Conservation (phyloP, 2,113 vertebrate species). For the Myodes glareolus region DNA sequence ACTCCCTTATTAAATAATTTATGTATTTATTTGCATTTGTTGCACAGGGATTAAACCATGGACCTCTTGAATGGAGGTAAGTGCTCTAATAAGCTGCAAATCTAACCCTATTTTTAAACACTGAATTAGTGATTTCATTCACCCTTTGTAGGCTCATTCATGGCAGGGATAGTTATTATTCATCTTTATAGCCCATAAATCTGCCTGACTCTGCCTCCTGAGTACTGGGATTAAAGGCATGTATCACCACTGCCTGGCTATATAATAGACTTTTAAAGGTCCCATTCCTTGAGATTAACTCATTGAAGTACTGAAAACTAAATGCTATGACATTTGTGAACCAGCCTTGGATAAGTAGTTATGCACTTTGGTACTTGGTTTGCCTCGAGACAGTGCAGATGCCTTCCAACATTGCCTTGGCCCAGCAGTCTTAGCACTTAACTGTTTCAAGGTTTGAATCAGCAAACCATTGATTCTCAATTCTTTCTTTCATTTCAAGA, state of each 20-base stretch:
- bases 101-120: not conserved
- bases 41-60: not conserved
- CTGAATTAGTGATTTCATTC: not conserved
- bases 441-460: not conserved
- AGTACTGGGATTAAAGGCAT: too few relatives aligned
- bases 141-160: not conserved
- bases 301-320: not conserved
- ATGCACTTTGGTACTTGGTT: not conserved
- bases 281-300: not conserved
- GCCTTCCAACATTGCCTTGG: fast-evolving
- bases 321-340: fast-evolving
- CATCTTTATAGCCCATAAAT: not conserved
- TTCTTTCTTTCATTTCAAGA: too few relatives aligned
- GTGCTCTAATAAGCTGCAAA: not conserved
- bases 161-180: not conserved
- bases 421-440: not conserved
- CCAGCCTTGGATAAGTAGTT: too few relatives aligned
- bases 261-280: not conserved
- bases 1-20: not conserved
- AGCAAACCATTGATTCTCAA: not conserved
- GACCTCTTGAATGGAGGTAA: not conserved
- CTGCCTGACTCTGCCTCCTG: too few relatives aligned
- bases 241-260: too few relatives aligned
- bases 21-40: not conserved
- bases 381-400: fast-evolving